Percentiles rank a stretch among this genome's conserved stretches.
Evolutionary conservation across 2,797 vertebrate species (phyloP).

Genomic region (Mormyrus hasselquistii): DNA sequence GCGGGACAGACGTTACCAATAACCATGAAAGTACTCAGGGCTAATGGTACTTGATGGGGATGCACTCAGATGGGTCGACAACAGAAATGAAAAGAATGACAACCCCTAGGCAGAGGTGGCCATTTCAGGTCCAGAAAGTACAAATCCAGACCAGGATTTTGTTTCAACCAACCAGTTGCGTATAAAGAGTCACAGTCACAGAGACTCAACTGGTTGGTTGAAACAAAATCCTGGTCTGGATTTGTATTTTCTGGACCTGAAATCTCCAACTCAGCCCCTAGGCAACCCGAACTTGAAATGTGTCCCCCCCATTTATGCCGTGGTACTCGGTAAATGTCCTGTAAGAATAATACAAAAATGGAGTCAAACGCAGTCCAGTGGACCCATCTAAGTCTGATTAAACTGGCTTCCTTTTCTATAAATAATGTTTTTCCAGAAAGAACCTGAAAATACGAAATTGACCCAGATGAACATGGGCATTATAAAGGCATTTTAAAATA

Average conservation of each 20-base stretch:
- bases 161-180: no score
- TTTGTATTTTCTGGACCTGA: no score
- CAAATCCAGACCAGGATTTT: no score
- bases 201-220: no score
- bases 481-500: constrained; percentile 3
- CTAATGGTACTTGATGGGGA: constrained; percentile 21
- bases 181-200: no score
- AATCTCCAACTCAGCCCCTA: neutral
- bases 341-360: neutral
- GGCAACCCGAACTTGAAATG: neutral
- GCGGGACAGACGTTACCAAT: constrained; percentile 25
- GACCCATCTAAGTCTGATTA: constrained; percentile 22
- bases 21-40: constrained; percentile 23
- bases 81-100: constrained; percentile 37
- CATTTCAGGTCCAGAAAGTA: no score
- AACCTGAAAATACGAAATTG: neutral
- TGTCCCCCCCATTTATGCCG: neutral
- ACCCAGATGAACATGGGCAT: neutral
- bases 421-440: neutral
- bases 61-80: constrained; percentile 35
- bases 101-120: no score
- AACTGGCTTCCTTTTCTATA: constrained; percentile 29
- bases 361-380: neutral
- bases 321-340: neutral
- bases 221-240: no score